Evolutionary conservation across 2,113 vertebrate genomes (phyloP).

Genomic region (Gnathonemus echidnorhynchus): DNA sequence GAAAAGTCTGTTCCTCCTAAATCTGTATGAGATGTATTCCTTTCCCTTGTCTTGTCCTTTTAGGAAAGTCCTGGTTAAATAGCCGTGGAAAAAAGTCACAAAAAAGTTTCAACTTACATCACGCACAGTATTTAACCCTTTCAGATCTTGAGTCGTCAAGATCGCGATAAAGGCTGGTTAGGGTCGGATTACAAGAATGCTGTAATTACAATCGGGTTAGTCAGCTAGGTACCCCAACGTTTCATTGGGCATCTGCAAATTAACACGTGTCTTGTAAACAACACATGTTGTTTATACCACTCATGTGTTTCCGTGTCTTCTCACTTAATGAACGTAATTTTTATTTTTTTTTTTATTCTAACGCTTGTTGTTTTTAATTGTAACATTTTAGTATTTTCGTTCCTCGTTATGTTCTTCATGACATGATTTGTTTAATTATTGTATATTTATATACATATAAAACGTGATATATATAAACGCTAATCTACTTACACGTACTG

Average conservation of each 20-base stretch:
- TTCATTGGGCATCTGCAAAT: constrained; percentile 18
- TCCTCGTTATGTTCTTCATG: background rate
- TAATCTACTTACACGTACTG: background rate
- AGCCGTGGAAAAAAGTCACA: constrained; percentile 45
- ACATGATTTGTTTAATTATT: background rate
- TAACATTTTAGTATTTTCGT: background rate
- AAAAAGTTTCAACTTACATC: constrained; percentile 51
- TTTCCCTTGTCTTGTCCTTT: constrained; percentile 35
- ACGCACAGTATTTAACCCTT: constrained; percentile 53
- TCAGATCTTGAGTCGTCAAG: constrained; percentile 19
- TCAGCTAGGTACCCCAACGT: background rate
- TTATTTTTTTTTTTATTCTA: background rate
- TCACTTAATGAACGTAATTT: background rate
- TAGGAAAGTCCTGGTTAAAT: constrained; percentile 47
- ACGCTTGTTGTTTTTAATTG: background rate
- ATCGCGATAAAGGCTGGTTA: constrained; percentile 16
- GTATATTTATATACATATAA: background rate
- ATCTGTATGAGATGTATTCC: constrained; percentile 12
- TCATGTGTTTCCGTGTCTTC: background rate
- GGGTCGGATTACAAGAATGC: background rate
- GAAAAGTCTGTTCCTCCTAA: constrained; percentile 27
- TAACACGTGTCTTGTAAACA: background rate
- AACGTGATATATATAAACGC: background rate
- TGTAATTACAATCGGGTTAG: constrained; percentile 1
- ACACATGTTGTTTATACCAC: background rate